Base-by-base conservation (phyloP, 2,113 vertebrate species). In the Oreochromis spilurus region DNA sequence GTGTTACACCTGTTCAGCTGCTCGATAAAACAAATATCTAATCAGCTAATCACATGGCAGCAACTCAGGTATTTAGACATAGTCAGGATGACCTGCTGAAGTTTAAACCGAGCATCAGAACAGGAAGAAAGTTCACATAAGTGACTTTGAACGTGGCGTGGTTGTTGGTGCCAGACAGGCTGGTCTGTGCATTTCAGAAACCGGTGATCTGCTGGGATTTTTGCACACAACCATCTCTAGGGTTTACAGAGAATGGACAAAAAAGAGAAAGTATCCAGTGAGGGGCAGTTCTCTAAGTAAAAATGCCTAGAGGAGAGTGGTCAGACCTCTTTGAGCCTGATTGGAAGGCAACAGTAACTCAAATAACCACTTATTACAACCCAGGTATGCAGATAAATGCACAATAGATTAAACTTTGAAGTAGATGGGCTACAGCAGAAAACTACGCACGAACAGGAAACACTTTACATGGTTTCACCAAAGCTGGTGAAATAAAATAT, bases 181-280 rank as follows among this genome's bases (percentile, higher is more conserved):
- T 43, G n/a, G 65, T 70, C n/a, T 43, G 36, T 43, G 36, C n/a
- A 70, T 70, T 70, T 70, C 65, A 43, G 24, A 70, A 70, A 43
- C 14, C 0, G 2, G 21, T 75, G 40, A 48, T 48, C 67, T 3
- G 5, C 21, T 29, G 40, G 40, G 40, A 48, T 19, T 48, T 75
- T 48, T 26, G 14, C 67, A 19, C 40, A 29, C 2, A 29, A 48
- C 19, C 19, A n/a, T 52, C 50, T 52, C 17, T 52, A n/a, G 4
- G 8, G 8, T 52, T n/a, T 52, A 52, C 24, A 48, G 21, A 29
- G 40, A 29, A 48, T 72, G 12, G 13, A 29, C 8, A 31, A 60
- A 60, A 31, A 58, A 31, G 14, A 60, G 7, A 60, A 31, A 31
- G 29, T 60, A 31, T 60, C 26, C 57, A 31, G 26, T 60, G 57